Percentiles rank a stretch among this genome's conserved stretches.
These are phyloP conservation scores for Listronotus bonariensis DNA, from an alignment of 1,140 invertebrate genomes.

Conservation along the genomic window DNA sequence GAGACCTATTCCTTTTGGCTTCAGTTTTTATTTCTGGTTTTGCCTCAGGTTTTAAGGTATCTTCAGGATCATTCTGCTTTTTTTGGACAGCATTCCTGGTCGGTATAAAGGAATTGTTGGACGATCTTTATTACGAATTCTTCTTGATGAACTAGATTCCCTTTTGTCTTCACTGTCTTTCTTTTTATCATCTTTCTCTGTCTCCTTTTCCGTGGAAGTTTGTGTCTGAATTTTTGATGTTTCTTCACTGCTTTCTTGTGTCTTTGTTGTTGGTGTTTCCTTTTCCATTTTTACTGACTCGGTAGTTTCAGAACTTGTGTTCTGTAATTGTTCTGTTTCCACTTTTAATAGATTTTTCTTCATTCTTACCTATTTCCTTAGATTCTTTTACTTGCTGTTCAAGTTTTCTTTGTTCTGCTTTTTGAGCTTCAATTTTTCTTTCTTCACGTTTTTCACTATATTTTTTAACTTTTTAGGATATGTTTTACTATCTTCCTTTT, in stretches of 20 bases:
- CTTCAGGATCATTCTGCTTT: conserved; percentile 44
- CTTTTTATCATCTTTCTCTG: conserved; percentile 33
- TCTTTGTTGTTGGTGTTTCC: conserved; percentile 4
- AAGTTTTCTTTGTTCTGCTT: conserved; percentile 43
- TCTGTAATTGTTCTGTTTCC: conserved; percentile 39
- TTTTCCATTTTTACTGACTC: conserved; percentile 13
- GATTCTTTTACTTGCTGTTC: conserved; percentile 35
- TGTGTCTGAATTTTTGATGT: neutral
- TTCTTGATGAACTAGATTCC: conserved; percentile 49
- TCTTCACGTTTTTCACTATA: conserved; percentile 56
- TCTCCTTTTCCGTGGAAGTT: conserved; percentile 1
- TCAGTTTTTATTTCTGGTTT: conserved; percentile 2
- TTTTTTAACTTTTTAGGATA: conserved; percentile 51
- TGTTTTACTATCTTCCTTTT: conserved; percentile 43
- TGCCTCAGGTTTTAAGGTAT: conserved; percentile 21
- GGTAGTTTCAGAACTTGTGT: neutral
- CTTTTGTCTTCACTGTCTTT: conserved; percentile 36
- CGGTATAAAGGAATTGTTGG: conserved; percentile 53
- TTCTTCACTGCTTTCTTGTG: conserved; percentile 21
- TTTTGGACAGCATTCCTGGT: conserved; percentile 54
- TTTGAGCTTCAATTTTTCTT: conserved; percentile 50
- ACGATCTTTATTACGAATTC: conserved; percentile 60
- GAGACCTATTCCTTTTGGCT: conserved; percentile 6
- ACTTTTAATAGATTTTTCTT: conserved; percentile 22
- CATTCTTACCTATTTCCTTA: conserved; percentile 15